Base-by-base conservation (phyloP, 2,797 vertebrate species). In the Austrolebias charrua region DNA sequence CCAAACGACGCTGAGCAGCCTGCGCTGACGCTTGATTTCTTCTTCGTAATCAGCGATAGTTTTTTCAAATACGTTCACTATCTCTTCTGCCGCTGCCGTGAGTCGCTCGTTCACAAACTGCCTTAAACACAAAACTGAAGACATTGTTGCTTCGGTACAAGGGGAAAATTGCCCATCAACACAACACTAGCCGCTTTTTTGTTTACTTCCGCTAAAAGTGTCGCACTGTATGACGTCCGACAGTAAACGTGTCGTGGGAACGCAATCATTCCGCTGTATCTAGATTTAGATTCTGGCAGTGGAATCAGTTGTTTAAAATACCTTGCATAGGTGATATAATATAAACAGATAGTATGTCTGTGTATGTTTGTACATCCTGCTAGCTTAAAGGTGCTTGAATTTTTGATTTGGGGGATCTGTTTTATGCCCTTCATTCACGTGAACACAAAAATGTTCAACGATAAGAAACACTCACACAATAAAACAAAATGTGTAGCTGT, bases 61-160 rank as follows among this genome's bases (percentile, higher is more conserved):
- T 59, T 55, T 63, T 14, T 71, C 80, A 51, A 79, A 71, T 0
- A 66, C 55, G 5, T 15, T 11, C 0, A 69, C 24, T 56, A 82
- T 82, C 40, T 82, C 80, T 9, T 74, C 67, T 2, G 76, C 70
- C 16, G 67, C 76, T 1, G 58, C 67, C 2, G 61, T 48, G 0
- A 82, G 48, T 31, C 76, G 71, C 59, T 82, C 70, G 35, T 49
- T 67, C 6, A 82, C 16, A n/a, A 82, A 69, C 19, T 54, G 14
- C 20, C 49, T 60, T 6, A 74, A 24, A 55, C 38, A 15, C 10
- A 46, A n/a, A 18, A 55, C 43, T 0, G 63, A 49, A 38, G 63
- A 28, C 71, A 70, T 71, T 4, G n/a, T 28, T 33, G 42, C 2
- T n/a, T 52, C 15, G 10, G 55, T 20, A 33, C 15, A 51, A 3